Base-by-base conservation (phyloP, 1,140 invertebrate species). In the Gryon sp. region DNA sequence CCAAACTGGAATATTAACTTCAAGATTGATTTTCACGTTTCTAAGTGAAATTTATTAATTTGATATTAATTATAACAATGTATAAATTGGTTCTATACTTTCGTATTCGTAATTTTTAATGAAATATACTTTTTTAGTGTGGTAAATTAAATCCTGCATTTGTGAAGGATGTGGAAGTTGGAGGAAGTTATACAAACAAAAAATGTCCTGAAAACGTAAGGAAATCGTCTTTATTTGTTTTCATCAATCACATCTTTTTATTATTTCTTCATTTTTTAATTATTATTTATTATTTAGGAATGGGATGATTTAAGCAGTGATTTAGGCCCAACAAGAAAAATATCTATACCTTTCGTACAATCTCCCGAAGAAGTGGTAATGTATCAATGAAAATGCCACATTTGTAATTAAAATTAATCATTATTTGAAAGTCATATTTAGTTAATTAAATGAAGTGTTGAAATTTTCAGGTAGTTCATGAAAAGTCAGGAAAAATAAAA, bases 331-430 rank as follows among this genome's bases (percentile, higher is more conserved):
- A 40, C 57, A 9, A 24, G 69, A 30, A 73, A 65, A 57, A 36
- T 73, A 30, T 73, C 69, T 2, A 63, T 73, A 34, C 59, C 69
- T 2, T 73, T 73, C 20, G 50, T 73, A 12, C 69, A 63, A 14
- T 0, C 43, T 22, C 69, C 69, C 9, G 69, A 65, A 50, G 69
- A 73, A 73, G 59, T 73, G 46, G 68, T 72, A 70, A 36, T n/a
- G n/a, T n/a, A n/a, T n/a, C n/a, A n/a, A n/a, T n/a, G n/a, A n/a
- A n/a, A n/a, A 36, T 12, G 4, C 12, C 32, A n/a, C 7, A 40
- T 19, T 40, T 18, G 5, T 40, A 15, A 18, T 19, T 40, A 40
- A 40, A 1, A 18, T 40, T 18, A 40, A 16, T 18, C 38, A 28
- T 7, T 28, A 9, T 7, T 9, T 14, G n/a, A n/a, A n/a, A n/a